Base-by-base conservation (phyloP, 2,113 vertebrate genomes). In the Ciconia stormi region DNA sequence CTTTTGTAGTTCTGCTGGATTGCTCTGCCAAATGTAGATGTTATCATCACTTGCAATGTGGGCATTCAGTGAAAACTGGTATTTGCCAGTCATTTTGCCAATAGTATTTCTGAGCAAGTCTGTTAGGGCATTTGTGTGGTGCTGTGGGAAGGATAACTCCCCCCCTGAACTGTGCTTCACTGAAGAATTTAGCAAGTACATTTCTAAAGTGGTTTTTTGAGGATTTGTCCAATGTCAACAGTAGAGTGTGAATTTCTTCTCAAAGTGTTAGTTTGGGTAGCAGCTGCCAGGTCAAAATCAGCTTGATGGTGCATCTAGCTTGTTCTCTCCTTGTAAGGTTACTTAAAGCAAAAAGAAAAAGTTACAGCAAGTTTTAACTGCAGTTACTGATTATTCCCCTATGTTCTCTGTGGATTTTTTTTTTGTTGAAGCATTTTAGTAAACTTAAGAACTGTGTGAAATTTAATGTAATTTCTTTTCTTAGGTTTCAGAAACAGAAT, bases 401-500 rank as follows among this genome's bases (percentile, higher is more conserved):
- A 2, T 0, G 1, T 16, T 34, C 15, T 29, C 30, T 40, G 29
- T 13, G 36, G 27, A 3, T 18, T 29, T 19, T 4, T n/a, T n/a
- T 55, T n/a, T 16, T 42, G 3, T 10, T 52, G 44, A 56, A 73
- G 50, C 14, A 5, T 74, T 77, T 55, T n/a, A 46, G 9, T 62
- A 8, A 59, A 63, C 13, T n/a, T 16, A 29, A 66, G 58, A 42
- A 30, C 46, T 17, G 4, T 13, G 40, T 69, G 67, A 84, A 67
- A 56, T 53, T 9, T 30, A 11, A 44, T 46, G 8, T 34, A 1
- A 44, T 36, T 46, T 77, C 20, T 34, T 56, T 18, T 62, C 40
- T 21, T 63, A 98, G 98, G 95, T 96, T 62, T 83, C 95, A 27
- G 97, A 96, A 49, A 53, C 94, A 0, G 98, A 98, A 95, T 99